phyloP scores from a whole-genome alignment of 1,140 invertebrate species.

The Pogonomyrmex californicus region DNA sequence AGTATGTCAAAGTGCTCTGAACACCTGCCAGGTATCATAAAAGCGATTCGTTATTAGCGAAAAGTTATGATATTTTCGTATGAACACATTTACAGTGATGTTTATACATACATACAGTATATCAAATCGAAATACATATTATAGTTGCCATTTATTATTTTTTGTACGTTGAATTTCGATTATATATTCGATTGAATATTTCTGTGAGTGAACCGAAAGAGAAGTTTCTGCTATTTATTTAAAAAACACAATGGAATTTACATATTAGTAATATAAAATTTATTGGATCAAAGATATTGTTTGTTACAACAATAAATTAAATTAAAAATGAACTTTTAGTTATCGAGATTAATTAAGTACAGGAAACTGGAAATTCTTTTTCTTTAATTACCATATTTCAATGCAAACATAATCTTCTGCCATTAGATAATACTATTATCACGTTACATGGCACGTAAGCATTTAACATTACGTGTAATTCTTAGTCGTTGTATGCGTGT shows the following conservation, averaged over 20 bases:
- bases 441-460: conserved; percentile 9
- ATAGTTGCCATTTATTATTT: no score
- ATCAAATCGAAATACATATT: no score
- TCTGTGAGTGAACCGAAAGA: neutral
- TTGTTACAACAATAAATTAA: neutral
- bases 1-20: conserved; percentile 2
- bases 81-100: neutral
- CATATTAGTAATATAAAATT: neutral
- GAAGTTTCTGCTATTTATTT: neutral
- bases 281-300: neutral
- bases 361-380: neutral
- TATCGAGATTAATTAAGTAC: neutral
- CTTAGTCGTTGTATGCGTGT: conserved; percentile 25
- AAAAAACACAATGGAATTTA: neutral
- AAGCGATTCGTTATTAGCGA: neutral
- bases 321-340: conserved; percentile 1
- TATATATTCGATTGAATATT: neutral
- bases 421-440: conserved; percentile 29
- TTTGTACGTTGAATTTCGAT: neutral
- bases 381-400: neutral
- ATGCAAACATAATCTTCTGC: neutral
- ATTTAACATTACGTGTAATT: conserved; percentile 43
- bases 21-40: conserved; percentile 26
- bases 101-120: neutral
- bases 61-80: neutral